These are phyloP conservation scores for Brachypteracias leptosomus DNA, from an alignment of 2,113 vertebrate species.

Conservation along the genomic window DNA sequence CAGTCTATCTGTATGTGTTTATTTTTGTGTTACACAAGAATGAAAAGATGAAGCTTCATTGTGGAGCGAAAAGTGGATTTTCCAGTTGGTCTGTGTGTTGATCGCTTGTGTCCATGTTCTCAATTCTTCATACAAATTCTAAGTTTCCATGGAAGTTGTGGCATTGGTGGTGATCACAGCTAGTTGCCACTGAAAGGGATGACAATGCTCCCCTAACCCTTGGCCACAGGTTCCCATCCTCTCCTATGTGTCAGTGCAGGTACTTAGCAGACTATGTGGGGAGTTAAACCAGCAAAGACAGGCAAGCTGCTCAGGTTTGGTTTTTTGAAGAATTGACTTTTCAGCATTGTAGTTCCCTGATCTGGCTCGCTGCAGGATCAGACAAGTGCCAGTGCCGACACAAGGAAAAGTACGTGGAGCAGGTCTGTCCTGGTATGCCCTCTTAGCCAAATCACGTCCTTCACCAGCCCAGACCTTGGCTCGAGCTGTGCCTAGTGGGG, in stretches of 20 bases:
- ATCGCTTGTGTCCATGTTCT: not conserved
- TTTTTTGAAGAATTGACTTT: not conserved
- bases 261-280: not conserved
- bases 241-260: not conserved
- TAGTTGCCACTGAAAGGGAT: not conserved
- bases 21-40: not conserved
- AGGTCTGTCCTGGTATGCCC: not conserved
- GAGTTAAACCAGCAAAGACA: not conserved
- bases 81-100: not conserved
- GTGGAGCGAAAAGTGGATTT: not conserved
- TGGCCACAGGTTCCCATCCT: not conserved
- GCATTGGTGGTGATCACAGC: not conserved
- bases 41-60: not conserved
- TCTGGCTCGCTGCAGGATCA: not conserved
- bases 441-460: not conserved
- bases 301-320: not conserved
- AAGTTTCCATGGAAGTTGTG: not conserved
- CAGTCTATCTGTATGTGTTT: not conserved
- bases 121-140: fast-evolving
- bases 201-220: not conserved
- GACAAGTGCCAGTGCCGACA: not conserved
- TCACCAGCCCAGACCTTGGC: not conserved
- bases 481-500: fast-evolving
- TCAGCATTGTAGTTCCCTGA: fast-evolving
- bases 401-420: not conserved